These are phyloP conservation scores for Symphodus melops DNA, from an alignment of 2,113 vertebrate species.

Conservation along the genomic window DNA sequence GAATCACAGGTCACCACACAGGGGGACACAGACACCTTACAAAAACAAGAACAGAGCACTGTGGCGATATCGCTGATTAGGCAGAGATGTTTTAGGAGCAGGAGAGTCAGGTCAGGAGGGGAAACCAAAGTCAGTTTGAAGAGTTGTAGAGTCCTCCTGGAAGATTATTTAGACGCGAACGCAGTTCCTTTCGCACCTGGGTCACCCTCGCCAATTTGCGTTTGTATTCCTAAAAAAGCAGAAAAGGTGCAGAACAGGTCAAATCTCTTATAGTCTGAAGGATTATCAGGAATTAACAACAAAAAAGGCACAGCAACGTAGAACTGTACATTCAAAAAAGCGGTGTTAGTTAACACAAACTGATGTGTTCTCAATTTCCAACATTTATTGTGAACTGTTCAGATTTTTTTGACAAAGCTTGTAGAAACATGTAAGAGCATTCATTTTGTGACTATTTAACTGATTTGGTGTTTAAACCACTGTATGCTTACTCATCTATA, in stretches of 20 bases:
- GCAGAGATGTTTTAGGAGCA: conserved; percentile 45
- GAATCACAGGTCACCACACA: conserved; percentile 24
- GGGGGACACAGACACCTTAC: conserved; percentile 23
- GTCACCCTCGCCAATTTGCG: conserved; percentile 94
- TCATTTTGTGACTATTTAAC: no score
- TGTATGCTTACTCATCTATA: background rate
- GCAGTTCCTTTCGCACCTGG: conserved; percentile 96
- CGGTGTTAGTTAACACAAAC: background rate
- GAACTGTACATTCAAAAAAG: no score
- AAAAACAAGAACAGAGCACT: conserved; percentile 17
- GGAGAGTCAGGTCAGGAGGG: conserved; percentile 40
- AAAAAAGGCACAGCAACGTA: no score
- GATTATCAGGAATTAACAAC: background rate
- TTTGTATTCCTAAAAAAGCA: conserved; percentile 93
- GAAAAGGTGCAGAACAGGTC: conserved; percentile 27
- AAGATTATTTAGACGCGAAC: conserved; percentile 92
- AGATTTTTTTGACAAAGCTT: no score
- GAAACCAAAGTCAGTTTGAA: conserved; percentile 84
- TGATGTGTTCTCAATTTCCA: no score
- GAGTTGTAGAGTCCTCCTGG: conserved; percentile 91
- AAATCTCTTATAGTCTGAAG: background rate
- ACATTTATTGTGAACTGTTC: no score
- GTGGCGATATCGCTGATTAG: conserved; percentile 5
- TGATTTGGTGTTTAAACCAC: background rate
- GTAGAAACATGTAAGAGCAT: no score